A percentile compares a stretch with the other conserved stretches of the same genome.
These are phyloP conservation scores for Uria lomvia DNA, from an alignment of 2,113 vertebrate species.

Conservation along the genomic window DNA sequence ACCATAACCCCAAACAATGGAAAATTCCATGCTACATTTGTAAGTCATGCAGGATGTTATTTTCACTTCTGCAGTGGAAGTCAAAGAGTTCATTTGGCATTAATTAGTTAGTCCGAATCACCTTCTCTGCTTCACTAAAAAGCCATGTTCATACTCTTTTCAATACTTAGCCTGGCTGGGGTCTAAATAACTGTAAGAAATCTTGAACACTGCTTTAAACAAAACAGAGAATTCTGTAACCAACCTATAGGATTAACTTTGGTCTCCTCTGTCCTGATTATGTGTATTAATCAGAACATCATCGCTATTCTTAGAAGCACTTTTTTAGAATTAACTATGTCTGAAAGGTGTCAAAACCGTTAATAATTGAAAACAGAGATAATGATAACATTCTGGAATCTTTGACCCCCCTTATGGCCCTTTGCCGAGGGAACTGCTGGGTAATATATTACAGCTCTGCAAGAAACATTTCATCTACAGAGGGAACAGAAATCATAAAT, in stretches of 20 bases:
- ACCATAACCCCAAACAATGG: background rate
- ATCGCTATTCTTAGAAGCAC: background rate
- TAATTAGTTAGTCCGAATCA: background rate
- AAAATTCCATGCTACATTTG: background rate
- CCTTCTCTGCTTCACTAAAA: background rate
- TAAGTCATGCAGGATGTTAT: background rate
- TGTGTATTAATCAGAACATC: background rate
- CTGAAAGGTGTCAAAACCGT: background rate
- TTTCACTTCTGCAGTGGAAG: background rate
- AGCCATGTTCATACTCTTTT: background rate
- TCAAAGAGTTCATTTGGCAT: background rate
- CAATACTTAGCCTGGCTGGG: background rate
- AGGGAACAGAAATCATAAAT: constrained; percentile 29
- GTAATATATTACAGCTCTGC: background rate
- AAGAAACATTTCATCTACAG: background rate
- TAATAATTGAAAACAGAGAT: background rate
- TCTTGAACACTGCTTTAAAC: background rate
- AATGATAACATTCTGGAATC: background rate
- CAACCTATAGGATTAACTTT: background rate
- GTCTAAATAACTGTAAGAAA: background rate
- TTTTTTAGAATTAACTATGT: background rate
- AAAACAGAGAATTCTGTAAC: background rate
- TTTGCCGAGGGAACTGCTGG: background rate
- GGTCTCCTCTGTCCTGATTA: background rate
- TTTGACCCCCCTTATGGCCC: background rate